These are phyloP conservation scores for Lutraria rhynchaena DNA, from an alignment of 1,140 invertebrate genomes.

Conservation along the genomic window DNA sequence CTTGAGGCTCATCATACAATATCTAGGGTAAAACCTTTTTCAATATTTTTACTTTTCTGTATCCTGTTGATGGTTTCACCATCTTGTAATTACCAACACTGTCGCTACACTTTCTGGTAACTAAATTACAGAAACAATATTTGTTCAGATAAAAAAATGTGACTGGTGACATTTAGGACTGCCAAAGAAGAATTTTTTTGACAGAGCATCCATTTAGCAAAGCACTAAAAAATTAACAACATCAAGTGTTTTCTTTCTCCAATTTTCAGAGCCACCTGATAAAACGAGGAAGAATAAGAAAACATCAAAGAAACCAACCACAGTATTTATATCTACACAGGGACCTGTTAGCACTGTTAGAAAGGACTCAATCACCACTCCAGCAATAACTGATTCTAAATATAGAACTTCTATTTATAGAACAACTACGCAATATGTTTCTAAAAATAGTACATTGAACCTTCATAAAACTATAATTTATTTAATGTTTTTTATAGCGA, in stretches of 20 bases:
- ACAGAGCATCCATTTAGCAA: too few relatives aligned
- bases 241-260: neutral
- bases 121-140: too few relatives aligned
- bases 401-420: conserved; percentile 41
- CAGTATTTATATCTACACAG: conserved; percentile 33
- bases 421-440: conserved; percentile 24
- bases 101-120: too few relatives aligned
- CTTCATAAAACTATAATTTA: conserved; percentile 49
- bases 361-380: neutral
- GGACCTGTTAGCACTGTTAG: neutral
- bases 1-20: too few relatives aligned
- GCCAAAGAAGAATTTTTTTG: too few relatives aligned
- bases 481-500: conserved; percentile 42
- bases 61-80: too few relatives aligned
- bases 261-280: conserved; percentile 50
- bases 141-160: too few relatives aligned
- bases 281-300: neutral
- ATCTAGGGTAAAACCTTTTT: too few relatives aligned
- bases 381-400: conserved; percentile 28
- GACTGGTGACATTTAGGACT: too few relatives aligned
- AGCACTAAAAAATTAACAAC: too few relatives aligned
- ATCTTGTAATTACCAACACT: too few relatives aligned
- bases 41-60: too few relatives aligned
- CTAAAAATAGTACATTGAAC: neutral
- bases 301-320: conserved; percentile 25